Base-by-base conservation (phyloP, 2,888 invertebrate species). In the Agonopterix subpropinquella region DNA sequence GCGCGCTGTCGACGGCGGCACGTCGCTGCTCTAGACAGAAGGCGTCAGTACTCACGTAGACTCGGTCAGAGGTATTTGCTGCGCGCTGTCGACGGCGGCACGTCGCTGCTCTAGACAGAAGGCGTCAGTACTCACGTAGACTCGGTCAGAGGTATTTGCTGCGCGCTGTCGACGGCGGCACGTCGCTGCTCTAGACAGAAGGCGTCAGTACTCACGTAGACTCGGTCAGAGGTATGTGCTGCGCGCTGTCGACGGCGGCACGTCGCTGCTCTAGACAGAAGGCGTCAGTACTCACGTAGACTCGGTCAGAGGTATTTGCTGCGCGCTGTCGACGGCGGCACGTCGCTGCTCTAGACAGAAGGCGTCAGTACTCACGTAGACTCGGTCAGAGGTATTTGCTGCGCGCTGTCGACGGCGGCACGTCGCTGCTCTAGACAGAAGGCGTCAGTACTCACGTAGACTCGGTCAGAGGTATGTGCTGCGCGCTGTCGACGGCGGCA, bases 1-100 rank as follows among this genome's bases (percentile, higher is more conserved):
- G 77, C 5, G 56, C 56, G 66, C 80, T 82, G 62, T 86, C 85
- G 44, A 82, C 77, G 4, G 67, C 15, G 77, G 76, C 51, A 89
- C 94, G 65, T 94, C 94, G 37, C 92, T 92, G 41, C 94, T 94
- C 8, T 28, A 9, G 10, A 39, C 39, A 39, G 3, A 39, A 39
- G 28, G 28, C 28, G 28, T 28, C 28, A 28, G 8, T 39, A 66
- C 75, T 60, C 51, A 83, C 82, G 62, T 41, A n/a, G 62, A 4
- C 0, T 79, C 80, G 0, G 67, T 37, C 4, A 53, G 4, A 0
- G 66, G 50, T 2, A 77, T 1, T 28, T 64, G 62, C 48, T 77
- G 77, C 5, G 56, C 56, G 66, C 80, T 82, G 62, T 86, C 85
- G 44, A 82, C 77, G 4, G 67, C 15, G 77, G 76, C 51, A 89